Conservation (phyloP, 2,797 vertebrate genomes). For the Carcharodon carcharias region DNA sequence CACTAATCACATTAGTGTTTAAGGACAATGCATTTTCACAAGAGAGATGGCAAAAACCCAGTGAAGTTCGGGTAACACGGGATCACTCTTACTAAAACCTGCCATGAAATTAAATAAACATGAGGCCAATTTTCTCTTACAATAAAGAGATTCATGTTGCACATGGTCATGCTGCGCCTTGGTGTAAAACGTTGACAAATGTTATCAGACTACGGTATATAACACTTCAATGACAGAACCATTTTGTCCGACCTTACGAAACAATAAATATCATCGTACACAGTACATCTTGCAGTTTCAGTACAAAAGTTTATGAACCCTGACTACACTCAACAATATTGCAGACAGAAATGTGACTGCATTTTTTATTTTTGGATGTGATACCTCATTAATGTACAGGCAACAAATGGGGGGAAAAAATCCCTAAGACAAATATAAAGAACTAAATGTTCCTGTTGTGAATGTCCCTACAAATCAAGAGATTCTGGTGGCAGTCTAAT, state of each 20-base stretch:
- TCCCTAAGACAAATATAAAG: not conserved
- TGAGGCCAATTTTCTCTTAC: not conserved
- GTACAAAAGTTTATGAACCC: not conserved
- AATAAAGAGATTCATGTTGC: not conserved
- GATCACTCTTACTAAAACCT: not conserved
- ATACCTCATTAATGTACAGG: not conserved
- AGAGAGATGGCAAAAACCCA: not conserved
- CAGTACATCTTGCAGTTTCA: not conserved
- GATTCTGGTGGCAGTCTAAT: not conserved
- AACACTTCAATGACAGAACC: not conserved
- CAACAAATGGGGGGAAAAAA: not conserved
- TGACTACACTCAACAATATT: not conserved
- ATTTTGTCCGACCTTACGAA: not conserved
- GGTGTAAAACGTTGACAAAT: not conserved
- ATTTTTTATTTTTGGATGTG: not conserved
- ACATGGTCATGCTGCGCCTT: not conserved
- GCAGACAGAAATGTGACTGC: not conserved
- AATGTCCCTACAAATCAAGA: not conserved
- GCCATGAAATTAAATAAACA: not conserved
- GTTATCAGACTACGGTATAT: not conserved
- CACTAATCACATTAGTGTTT: not conserved
- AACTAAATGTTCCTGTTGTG: not conserved
- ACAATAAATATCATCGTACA: not conserved
- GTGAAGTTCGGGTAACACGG: not conserved
- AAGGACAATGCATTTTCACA: not conserved